These are phyloP conservation scores for Zoanthus sociatus DNA, from an alignment of 92 coral and sea anemone genomes.

Conservation along the genomic window DNA sequence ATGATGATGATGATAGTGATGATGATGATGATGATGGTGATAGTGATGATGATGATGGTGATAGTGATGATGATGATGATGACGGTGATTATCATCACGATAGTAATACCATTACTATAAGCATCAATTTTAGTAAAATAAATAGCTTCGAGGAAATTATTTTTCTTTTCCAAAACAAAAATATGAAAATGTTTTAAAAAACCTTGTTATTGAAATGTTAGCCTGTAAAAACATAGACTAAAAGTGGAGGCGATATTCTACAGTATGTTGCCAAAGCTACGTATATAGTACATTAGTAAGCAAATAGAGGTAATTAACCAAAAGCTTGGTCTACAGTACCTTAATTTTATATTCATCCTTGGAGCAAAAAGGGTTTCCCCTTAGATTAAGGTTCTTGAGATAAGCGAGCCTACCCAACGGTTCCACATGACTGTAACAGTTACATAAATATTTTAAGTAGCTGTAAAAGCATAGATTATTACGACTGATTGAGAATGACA, in stretches of 20 bases:
- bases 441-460: not conserved
- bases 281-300: not conserved
- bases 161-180: not conserved
- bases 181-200: not conserved
- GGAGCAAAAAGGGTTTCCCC: slow-evolving; percentile 46
- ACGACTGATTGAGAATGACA: no score
- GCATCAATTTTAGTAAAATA: not conserved
- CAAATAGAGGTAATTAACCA: not conserved
- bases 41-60: not conserved
- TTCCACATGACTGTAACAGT: slow-evolving; percentile 43
- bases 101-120: not conserved
- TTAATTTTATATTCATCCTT: slow-evolving; percentile 33
- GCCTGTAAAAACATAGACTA: no score
- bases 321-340: slow-evolving; percentile 1
- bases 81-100: not conserved
- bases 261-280: not conserved
- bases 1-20: no score
- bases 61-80: not conserved
- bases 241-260: no score
- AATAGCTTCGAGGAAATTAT: not conserved
- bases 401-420: not conserved
- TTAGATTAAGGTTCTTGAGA: slow-evolving; percentile 49
- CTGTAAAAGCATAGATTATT: not conserved
- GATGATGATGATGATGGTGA: no score
- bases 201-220: not conserved